Percentiles rank a stretch among this genome's conserved stretches.
phyloP scores from a whole-genome alignment of 2,888 invertebrate genomes.

The Asteroscopus sphinx region DNA sequence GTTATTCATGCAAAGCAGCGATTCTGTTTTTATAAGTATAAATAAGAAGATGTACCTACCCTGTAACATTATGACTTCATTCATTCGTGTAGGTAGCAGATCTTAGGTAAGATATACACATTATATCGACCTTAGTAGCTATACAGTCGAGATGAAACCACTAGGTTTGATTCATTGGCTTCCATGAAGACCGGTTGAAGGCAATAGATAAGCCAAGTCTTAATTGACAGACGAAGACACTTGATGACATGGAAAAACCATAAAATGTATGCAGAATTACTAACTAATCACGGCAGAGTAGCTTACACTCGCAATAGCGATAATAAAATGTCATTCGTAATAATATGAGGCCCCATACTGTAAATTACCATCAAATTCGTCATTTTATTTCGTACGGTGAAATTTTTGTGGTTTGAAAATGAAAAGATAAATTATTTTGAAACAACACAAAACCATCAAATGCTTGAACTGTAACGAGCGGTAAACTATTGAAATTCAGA shows the following conservation, averaged over 20 bases:
- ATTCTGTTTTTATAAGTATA: too few relatives aligned
- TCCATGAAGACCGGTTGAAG: slow-evolving; percentile 43
- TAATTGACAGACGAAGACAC: slow-evolving; percentile 37
- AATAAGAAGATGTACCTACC: too few relatives aligned
- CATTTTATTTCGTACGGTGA: too few relatives aligned
- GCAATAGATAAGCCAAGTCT: slow-evolving; percentile 13
- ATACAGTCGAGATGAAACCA: slow-evolving; percentile 17
- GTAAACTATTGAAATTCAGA: slow-evolving; percentile 80
- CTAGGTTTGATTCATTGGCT: slow-evolving; percentile 19
- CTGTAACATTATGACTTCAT: too few relatives aligned
- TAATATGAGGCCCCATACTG: slow-evolving; percentile 5
- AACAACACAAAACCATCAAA: slow-evolving; percentile 36
- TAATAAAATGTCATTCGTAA: slow-evolving; percentile 33
- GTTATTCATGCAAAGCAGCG: too few relatives aligned
- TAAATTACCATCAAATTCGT: not conserved
- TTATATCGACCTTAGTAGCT: not conserved
- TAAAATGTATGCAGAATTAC: slow-evolving; percentile 26
- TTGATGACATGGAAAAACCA: slow-evolving; percentile 50
- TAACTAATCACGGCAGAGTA: slow-evolving; percentile 25
- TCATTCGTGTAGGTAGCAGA: too few relatives aligned
- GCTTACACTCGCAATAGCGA: slow-evolving; percentile 30
- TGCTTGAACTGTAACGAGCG: slow-evolving; percentile 22
- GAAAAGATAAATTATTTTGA: slow-evolving; percentile 10
- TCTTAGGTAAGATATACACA: not conserved
- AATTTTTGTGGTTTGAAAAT: not conserved